A percentile compares a stretch with the other conserved stretches of the same genome.
These are phyloP conservation scores for Channa maculata DNA, from an alignment of 2,113 vertebrate genomes.

Conservation along the genomic window DNA sequence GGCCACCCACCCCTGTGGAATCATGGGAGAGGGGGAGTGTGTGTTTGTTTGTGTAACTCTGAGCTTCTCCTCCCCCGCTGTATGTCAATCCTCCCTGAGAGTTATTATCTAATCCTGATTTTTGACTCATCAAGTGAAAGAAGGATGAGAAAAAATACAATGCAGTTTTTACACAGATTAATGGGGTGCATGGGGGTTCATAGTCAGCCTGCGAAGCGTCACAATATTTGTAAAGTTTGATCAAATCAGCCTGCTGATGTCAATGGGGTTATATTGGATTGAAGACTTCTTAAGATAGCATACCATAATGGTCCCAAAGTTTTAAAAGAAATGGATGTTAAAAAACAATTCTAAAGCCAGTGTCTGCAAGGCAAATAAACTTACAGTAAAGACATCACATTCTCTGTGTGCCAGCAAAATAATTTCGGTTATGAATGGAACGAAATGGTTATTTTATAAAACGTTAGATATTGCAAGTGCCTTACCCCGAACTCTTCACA, in stretches of 20 bases:
- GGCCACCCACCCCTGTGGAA: slow-evolving; percentile 64
- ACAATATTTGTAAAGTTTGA: slow-evolving; percentile 2
- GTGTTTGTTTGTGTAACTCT: slow-evolving; percentile 50
- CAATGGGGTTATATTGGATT: background rate
- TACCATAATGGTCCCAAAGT: background rate
- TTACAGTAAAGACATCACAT: no score
- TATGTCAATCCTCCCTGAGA: background rate
- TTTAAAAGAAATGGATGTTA: no score
- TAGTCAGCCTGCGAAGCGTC: background rate
- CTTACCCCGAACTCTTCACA: no score
- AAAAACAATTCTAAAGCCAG: no score
- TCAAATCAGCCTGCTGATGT: background rate
- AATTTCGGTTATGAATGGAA: no score
- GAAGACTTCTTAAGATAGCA: background rate
- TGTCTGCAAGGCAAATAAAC: no score
- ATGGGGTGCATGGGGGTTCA: background rate
- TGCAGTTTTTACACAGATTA: no score
- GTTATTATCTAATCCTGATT: slow-evolving; percentile 18
- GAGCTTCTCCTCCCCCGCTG: slow-evolving; percentile 2
- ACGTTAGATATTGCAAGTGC: no score
- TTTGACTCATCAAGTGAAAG: background rate
- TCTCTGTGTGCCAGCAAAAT: no score
- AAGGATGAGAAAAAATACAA: slow-evolving; percentile 3
- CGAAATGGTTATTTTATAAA: no score
- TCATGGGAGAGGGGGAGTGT: slow-evolving; percentile 46